A percentile compares a stretch with the other conserved stretches of the same genome.
These are phyloP conservation scores for Sarcophaga caerulescens DNA, from an alignment of 2,888 invertebrate genomes.

Conservation along the genomic window DNA sequence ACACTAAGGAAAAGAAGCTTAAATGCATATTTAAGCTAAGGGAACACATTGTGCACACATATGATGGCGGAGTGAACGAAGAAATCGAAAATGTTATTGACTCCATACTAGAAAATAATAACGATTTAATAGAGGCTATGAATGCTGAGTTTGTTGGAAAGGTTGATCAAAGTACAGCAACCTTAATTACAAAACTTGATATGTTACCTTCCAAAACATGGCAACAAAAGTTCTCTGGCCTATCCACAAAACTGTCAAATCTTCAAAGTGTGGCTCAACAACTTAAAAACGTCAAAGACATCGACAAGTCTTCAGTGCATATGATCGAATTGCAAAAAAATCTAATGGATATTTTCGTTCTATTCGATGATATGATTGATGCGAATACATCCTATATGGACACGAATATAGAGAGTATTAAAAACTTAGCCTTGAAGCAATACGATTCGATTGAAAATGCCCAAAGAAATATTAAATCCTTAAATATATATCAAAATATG, in stretches of 20 bases:
- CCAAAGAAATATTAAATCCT: neutral
- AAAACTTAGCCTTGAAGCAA: slow-evolving; percentile 1
- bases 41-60: slow-evolving; percentile 78
- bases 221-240: slow-evolving; percentile 29
- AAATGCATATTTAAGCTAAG: slow-evolving; percentile 75
- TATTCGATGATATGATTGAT: slow-evolving; percentile 74
- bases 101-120: slow-evolving; percentile 47
- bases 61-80: slow-evolving; percentile 71
- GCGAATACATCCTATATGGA: slow-evolving; percentile 34
- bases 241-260: slow-evolving; percentile 43
- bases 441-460: slow-evolving; percentile 38
- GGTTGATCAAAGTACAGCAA: slow-evolving; percentile 22
- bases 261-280: slow-evolving; percentile 42
- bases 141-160: slow-evolving; percentile 45
- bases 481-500: neutral
- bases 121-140: slow-evolving; percentile 45
- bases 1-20: slow-evolving; percentile 66
- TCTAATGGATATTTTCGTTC: slow-evolving; percentile 76
- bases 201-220: slow-evolving; percentile 1
- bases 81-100: slow-evolving; percentile 70
- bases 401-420: slow-evolving; percentile 23
- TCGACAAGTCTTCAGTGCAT: slow-evolving; percentile 51
- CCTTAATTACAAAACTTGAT: slow-evolving; percentile 9
- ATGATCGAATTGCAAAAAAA: slow-evolving; percentile 75
- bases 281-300: slow-evolving; percentile 12